phyloP scores from a whole-genome alignment of 2,888 invertebrate species.

The Drosophila multiciliata region DNA sequence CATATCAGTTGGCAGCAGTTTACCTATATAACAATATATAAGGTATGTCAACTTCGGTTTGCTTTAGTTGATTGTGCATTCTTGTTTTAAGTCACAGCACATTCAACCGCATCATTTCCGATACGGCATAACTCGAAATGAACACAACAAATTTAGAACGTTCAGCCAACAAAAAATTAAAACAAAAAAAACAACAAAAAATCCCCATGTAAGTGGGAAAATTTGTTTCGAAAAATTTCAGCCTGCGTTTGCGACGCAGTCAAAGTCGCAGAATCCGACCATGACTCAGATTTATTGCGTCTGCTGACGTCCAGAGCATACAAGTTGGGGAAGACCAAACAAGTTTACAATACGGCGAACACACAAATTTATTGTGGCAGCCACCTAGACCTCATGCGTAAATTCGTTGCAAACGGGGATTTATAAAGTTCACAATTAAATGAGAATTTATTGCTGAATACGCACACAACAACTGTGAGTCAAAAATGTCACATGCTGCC shows the following conservation, averaged over 20 bases:
- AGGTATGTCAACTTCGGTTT: background rate
- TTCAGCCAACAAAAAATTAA: slow-evolving; percentile 38
- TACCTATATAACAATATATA: background rate
- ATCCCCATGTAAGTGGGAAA: slow-evolving; percentile 78
- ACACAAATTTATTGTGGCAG: slow-evolving; percentile 16
- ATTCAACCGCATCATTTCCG: slow-evolving; percentile 70
- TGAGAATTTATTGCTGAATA: slow-evolving; percentile 16
- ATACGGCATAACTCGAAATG: slow-evolving; percentile 43
- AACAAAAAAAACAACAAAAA: slow-evolving; percentile 24
- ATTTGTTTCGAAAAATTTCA: slow-evolving; percentile 65
- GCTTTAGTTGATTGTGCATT: background rate
- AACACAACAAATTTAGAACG: slow-evolving; percentile 56
- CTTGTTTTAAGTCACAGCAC: slow-evolving; percentile 6
- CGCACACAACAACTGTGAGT: slow-evolving; percentile 23
- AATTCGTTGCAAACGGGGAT: slow-evolving; percentile 35
- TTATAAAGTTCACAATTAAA: slow-evolving; percentile 10
- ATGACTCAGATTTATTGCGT: slow-evolving; percentile 65
- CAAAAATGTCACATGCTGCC: slow-evolving; percentile 25
- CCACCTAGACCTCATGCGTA: slow-evolving; percentile 14
- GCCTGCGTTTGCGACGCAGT: background rate
- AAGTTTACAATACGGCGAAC: slow-evolving; percentile 10
- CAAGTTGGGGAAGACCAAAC: slow-evolving; percentile 66
- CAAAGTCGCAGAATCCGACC: slow-evolving; percentile 30
- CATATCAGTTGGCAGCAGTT: background rate
- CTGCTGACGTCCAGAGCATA: slow-evolving; percentile 54